Conservation (phyloP, 2,888 invertebrate genomes). For the Stenichneumon culpator region DNA sequence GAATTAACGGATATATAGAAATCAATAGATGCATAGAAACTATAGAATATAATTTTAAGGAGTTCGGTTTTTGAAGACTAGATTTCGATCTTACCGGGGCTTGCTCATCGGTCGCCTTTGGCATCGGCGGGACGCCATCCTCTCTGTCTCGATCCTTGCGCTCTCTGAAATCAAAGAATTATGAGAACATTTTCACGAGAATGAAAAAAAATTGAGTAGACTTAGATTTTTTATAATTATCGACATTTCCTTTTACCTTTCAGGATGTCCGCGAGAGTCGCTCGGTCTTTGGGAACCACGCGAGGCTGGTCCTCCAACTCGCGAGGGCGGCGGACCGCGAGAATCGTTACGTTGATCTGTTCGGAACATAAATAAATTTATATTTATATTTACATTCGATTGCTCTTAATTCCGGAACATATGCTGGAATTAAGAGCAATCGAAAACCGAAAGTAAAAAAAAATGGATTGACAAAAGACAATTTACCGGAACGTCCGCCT, state of each 20-base stretch:
- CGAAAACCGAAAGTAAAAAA: background rate
- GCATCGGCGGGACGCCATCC: slow-evolving; percentile 87
- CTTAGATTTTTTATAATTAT: background rate
- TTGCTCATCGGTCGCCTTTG: slow-evolving; percentile 91
- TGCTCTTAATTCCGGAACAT: background rate
- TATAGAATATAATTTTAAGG: background rate
- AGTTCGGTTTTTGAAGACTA: background rate
- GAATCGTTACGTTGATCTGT: slow-evolving; percentile 75
- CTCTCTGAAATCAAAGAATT: slow-evolving; percentile 69
- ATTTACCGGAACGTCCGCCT: slow-evolving; percentile 75
- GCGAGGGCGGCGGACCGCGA: slow-evolving; percentile 71
- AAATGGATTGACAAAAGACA: slow-evolving; percentile 1
- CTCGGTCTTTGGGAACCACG: slow-evolving; percentile 69
- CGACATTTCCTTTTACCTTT: slow-evolving; percentile 71
- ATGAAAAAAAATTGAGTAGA: background rate
- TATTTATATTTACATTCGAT: background rate
- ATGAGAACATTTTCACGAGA: background rate
- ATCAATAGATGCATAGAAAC: no score
- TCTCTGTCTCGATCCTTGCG: slow-evolving; percentile 78
- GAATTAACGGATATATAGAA: background rate
- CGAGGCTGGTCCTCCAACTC: slow-evolving; percentile 69
- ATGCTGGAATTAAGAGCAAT: background rate
- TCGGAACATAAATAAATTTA: background rate
- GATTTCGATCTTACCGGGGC: slow-evolving; percentile 88
- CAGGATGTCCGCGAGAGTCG: slow-evolving; percentile 75